Evolutionary conservation across 2,888 invertebrate species (phyloP), one percentile per base, ranked within the genome.

Genomic region (Gari tellinella): DNA sequence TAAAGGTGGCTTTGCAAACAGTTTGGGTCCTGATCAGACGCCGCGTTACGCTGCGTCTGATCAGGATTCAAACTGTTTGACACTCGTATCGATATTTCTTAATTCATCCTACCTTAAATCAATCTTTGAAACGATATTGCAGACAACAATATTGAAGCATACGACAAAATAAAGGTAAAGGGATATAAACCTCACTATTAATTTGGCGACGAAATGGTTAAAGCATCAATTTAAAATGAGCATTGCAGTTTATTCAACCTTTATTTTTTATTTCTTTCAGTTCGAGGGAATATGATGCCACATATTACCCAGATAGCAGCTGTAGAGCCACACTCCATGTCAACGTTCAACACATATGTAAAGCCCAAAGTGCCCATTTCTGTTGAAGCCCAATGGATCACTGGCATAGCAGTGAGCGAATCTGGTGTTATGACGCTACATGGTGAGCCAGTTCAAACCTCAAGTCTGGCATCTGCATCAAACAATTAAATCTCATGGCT

Each of bases 301-400:
- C 72, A 72, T 17, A 67, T 68, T 4, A 75, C 66, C 10, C 75
- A 75, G 43, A 62, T 70, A 14, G 53, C 75, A n/a, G 66, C 69
- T 1, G 14, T 21, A 21, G 61, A 61, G 8, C 14, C 60, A 8
- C 26, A 43, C 5, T 46, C 57, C n/a, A 56, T 52, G 4, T n/a
- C 19, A n/a, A 14, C 17, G 0, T 63, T 62, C 25, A 48, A 46
- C 17, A 38, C 25, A 12, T 75, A 66, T 37, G 40, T 63, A 14
- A 46, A n/a, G 4, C 66, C 66, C 15, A 12, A 62, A 8, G 7
- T 57, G 14, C 62, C 72, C 2, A 66, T 72, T n/a, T 21, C 41
- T 15, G 3, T 26, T 5, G 46, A 40, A 14, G 65, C 65, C 7
- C 60, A 58, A 25, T 25, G 55, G 23, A 19, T 75, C 2, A 69